Conservation (phyloP, 2,888 invertebrate species). For the Apodemia zela region DNA sequence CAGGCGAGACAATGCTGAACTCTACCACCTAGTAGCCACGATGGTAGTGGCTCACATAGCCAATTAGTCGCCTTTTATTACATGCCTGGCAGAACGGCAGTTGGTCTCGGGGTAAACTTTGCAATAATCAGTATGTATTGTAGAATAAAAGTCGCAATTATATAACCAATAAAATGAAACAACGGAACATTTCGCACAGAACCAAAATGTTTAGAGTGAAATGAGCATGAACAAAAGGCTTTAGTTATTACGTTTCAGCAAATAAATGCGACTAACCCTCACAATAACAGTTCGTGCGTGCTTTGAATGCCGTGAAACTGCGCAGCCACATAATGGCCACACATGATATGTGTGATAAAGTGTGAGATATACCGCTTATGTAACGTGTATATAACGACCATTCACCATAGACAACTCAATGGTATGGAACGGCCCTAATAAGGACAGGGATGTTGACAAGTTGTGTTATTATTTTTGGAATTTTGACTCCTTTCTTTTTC, state of each 20-base stretch:
- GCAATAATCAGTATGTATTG: neutral
- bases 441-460: too few relatives aligned
- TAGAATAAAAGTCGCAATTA: neutral
- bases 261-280: conserved; percentile 11
- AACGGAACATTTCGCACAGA: neutral
- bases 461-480: too few relatives aligned
- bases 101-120: too few relatives aligned
- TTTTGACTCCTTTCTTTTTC: too few relatives aligned
- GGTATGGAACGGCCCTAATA: too few relatives aligned
- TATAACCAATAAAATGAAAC: neutral
- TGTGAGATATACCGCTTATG: conserved; percentile 1
- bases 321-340: conserved; percentile 1
- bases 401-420: too few relatives aligned
- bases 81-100: too few relatives aligned
- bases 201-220: neutral
- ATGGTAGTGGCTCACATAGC: too few relatives aligned
- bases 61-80: too few relatives aligned
- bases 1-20: too few relatives aligned
- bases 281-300: conserved; percentile 11
- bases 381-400: neutral
- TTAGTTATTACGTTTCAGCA: neutral
- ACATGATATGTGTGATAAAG: conserved; percentile 7
- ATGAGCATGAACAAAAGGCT: neutral
- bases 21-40: too few relatives aligned
- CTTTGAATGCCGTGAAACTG: conserved; percentile 12